Evolutionary conservation across 1,140 invertebrate genomes (phyloP).

Genomic region (Geopemphigus sp.): DNA sequence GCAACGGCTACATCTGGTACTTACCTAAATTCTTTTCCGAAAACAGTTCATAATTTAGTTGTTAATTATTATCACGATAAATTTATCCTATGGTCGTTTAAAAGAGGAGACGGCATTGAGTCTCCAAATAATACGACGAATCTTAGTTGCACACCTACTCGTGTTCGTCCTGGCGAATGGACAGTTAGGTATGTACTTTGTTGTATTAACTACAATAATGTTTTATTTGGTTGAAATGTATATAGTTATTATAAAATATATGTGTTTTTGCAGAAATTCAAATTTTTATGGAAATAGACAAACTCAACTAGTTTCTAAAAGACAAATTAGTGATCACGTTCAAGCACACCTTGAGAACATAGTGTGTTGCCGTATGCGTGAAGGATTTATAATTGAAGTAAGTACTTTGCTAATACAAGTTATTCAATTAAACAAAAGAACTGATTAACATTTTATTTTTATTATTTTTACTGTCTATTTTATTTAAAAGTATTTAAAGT

Average conservation of each 20-base stretch:
- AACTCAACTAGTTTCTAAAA: conserved; percentile 64
- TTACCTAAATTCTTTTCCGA: conserved; percentile 57
- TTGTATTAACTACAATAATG: no score
- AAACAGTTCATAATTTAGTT: conserved; percentile 19
- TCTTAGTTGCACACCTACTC: conserved; percentile 33
- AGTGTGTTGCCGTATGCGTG: conserved; percentile 72
- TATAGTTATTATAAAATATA: no score
- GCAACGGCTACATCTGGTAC: conserved; percentile 75
- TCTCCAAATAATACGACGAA: conserved; percentile 22
- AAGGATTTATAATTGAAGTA: conserved; percentile 76
- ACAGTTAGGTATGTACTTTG: conserved; percentile 55
- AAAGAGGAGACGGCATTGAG: conserved; percentile 56
- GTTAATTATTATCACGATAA: conserved; percentile 70
- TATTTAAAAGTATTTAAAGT: no score
- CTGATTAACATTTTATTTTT: no score
- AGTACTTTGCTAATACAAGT: no score
- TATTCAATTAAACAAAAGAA: no score
- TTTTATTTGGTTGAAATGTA: no score
- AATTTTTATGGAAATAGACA: conserved; percentile 62
- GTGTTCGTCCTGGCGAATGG: conserved; percentile 56
- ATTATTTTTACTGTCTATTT: no score
- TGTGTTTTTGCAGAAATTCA: conserved; percentile 58
- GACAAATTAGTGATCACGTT: conserved; percentile 66
- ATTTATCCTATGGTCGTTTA: conserved; percentile 75
- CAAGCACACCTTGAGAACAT: conserved; percentile 67